Conservation (phyloP, 1,140 invertebrate genomes). For the Leptinotarsa lineolata region DNA sequence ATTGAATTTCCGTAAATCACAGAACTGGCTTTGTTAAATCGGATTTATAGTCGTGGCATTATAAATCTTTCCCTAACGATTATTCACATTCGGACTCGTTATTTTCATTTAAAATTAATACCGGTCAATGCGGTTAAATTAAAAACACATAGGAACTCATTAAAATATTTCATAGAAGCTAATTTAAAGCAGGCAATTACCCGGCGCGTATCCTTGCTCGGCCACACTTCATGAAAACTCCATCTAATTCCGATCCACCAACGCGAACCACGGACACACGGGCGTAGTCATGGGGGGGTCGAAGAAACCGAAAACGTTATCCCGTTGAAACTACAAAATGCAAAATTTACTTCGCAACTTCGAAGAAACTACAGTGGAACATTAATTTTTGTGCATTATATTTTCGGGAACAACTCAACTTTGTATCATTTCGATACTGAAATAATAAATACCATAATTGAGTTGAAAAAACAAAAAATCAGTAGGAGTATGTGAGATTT, state of each 20-base stretch:
- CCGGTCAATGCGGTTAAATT: conserved; percentile 26
- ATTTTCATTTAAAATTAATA: conserved; percentile 35
- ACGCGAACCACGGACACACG: conserved; percentile 26
- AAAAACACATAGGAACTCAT: conserved; percentile 47
- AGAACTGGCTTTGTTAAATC: conserved; percentile 4
- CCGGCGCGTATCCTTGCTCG: conserved; percentile 21
- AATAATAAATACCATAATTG: too few relatives aligned
- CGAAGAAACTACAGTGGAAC: too few relatives aligned
- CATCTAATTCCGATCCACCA: conserved; percentile 37
- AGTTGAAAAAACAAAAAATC: too few relatives aligned
- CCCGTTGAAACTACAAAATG: too few relatives aligned
- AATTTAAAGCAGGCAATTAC: conserved; percentile 49
- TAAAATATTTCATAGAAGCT: conserved; percentile 49
- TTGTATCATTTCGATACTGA: too few relatives aligned
- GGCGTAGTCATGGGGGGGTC: neutral
- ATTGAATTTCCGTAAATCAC: conserved; percentile 14
- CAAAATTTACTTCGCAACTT: too few relatives aligned
- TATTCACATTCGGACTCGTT: conserved; percentile 23
- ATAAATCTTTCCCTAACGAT: conserved; percentile 28
- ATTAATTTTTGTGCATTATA: too few relatives aligned
- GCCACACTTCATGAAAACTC: conserved; percentile 31
- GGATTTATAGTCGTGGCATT: neutral
- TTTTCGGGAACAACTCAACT: too few relatives aligned
- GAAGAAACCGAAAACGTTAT: too few relatives aligned
- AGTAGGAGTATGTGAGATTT: too few relatives aligned